Conservation (phyloP, 2,888 invertebrate genomes). For the Cordylochernes scorpioides region DNA sequence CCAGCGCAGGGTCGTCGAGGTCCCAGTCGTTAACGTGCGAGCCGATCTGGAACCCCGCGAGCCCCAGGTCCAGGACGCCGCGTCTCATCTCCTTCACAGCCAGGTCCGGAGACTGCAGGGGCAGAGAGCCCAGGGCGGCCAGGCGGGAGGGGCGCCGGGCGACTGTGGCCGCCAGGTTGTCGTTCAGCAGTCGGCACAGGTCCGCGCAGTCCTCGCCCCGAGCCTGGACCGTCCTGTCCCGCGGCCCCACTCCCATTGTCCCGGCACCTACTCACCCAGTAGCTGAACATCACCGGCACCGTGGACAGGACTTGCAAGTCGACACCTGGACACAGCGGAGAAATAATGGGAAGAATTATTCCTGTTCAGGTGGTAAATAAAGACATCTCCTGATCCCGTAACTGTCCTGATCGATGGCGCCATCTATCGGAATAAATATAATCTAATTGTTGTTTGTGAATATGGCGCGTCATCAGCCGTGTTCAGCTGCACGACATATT, state of each 20-base stretch:
- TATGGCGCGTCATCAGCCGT: no score
- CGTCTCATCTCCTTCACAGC: constrained; percentile 28
- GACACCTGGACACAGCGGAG: no score
- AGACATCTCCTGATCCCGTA: no score
- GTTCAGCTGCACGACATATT: no score
- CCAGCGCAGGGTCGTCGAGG: constrained; percentile 26
- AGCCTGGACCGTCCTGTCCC: constrained; percentile 20
- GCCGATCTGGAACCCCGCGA: constrained; percentile 29
- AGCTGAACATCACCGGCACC: constrained; percentile 32
- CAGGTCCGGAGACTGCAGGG: constrained; percentile 27
- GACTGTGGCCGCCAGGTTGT: constrained; percentile 27
- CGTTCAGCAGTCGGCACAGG: constrained; percentile 26
- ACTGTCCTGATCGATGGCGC: no score
- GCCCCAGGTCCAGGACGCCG: constrained; percentile 23
- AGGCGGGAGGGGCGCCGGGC: constrained; percentile 24
- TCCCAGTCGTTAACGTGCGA: constrained; percentile 31
- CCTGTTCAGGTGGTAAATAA: no score
- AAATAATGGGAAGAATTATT: no score
- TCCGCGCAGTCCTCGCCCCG: constrained; percentile 27
- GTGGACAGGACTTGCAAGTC: constrained; percentile 29
- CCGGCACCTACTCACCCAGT: constrained; percentile 24
- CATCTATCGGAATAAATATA: no score
- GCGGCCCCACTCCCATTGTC: not conserved
- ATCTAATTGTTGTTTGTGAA: no score
- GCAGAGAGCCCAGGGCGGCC: constrained; percentile 28